Base-by-base conservation (phyloP, 2,888 invertebrate genomes). In the Campoplex nolae region DNA sequence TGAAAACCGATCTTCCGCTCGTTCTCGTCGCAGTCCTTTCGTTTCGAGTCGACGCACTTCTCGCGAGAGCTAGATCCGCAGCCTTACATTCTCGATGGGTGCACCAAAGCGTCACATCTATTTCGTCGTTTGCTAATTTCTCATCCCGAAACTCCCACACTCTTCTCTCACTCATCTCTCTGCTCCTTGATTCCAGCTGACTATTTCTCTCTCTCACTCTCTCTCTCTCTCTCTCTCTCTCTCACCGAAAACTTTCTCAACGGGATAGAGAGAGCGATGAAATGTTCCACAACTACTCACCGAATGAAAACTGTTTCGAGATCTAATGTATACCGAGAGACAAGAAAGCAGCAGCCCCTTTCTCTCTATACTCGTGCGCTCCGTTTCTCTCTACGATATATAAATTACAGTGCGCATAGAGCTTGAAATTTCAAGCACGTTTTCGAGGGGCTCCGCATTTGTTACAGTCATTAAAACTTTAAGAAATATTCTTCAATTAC, bases 71-170 rank as follows among this genome's bases (percentile, higher is more conserved):
- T 62, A 32, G 32, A 58, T 58, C 58, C 58, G 28, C 23, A 23
- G 28, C 58, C 23, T 13, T 68, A 4, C 56, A 65, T 23, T 23
- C n/a, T 42, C 28, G 32, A 11, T 45, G 38, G n/a, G 67, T 42
- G 67, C 67, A 42, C 16, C 3, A 38, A 67, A 67, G 67, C 42
- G 67, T 67, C 67, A 38, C 67, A 67, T 71, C 79, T 58, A 51
- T 71, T 71, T 80, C 62, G 70, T 71, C 70, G 68, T 71, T 80
- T 32, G 70, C 79, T 58, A 71, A 71, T 80, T 80, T 45, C 68
- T 62, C 56, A 62, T 38, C 23, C 71, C 35, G 42, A 42, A 67
- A 6, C 38, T 65, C 42, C 23, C 65, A n/a, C 67, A 6, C 67
- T n/a, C 38, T n/a, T 42, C 67, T 3, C 38, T 11, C 16, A 0